A percentile compares a stretch with the other conserved stretches of the same genome.
phyloP scores from a whole-genome alignment of 2,797 vertebrate genomes.

The Rhyacichthys aspro region DNA sequence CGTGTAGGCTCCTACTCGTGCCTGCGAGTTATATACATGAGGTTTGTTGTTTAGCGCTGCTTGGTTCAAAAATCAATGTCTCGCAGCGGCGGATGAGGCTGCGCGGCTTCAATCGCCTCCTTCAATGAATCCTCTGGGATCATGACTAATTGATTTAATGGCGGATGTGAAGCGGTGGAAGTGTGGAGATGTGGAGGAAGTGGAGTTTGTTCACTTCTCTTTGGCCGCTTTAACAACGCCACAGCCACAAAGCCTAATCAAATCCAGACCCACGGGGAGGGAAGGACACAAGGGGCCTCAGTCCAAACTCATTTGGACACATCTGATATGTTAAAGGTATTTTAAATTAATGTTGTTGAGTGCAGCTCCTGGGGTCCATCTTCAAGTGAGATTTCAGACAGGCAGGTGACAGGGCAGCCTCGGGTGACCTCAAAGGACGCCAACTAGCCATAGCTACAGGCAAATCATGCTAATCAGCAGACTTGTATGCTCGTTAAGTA shows the following conservation, averaged over 20 bases:
- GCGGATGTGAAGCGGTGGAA: constrained; percentile 37
- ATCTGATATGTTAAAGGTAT: not conserved
- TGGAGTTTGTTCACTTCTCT: constrained; percentile 27
- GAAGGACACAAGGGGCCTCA: not conserved
- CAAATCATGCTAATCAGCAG: too few relatives aligned
- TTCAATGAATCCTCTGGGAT: constrained; percentile 50
- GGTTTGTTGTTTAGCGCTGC: constrained; percentile 44
- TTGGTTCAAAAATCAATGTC: constrained; percentile 45
- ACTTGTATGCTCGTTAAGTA: too few relatives aligned
- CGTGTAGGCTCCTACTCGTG: constrained; percentile 2
- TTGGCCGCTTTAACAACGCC: not conserved
- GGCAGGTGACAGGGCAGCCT: constrained; percentile 3
- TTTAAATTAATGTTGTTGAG: not conserved
- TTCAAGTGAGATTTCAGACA: not conserved
- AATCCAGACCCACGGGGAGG: not conserved
- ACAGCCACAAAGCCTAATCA: constrained; percentile 1
- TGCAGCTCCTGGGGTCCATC: not conserved
- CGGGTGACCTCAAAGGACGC: not conserved
- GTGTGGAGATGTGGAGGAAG: constrained; percentile 43
- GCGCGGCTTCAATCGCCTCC: constrained; percentile 32
- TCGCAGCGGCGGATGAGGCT: constrained; percentile 26
- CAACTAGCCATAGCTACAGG: too few relatives aligned
- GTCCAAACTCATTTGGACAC: not conserved
- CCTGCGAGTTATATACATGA: constrained; percentile 53
- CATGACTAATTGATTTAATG: constrained; percentile 68